Percentiles rank a stretch among this genome's conserved stretches.
These are phyloP conservation scores for Spialia ferax DNA, from an alignment of 2,888 invertebrate genomes.

Conservation along the genomic window DNA sequence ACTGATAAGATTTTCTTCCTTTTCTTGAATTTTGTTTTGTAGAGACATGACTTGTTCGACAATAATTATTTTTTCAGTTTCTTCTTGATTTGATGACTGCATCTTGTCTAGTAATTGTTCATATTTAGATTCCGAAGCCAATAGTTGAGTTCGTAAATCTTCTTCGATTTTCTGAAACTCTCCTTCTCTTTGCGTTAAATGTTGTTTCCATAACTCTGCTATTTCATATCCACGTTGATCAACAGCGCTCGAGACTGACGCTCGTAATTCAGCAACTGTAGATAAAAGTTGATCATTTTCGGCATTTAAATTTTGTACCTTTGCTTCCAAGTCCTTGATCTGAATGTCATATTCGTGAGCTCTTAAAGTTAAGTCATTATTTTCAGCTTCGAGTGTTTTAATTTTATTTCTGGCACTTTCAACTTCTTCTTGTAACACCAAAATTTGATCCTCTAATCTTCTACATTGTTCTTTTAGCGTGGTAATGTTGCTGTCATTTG, in stretches of 20 bases:
- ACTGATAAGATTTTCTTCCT: slow-evolving; percentile 72
- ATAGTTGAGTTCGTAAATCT: slow-evolving; percentile 82
- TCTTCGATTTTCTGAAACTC: slow-evolving; percentile 86
- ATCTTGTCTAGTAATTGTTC: slow-evolving; percentile 77
- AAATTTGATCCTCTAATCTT: slow-evolving; percentile 56
- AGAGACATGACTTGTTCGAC: slow-evolving; percentile 74
- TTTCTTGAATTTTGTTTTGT: slow-evolving; percentile 77
- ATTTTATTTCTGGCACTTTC: slow-evolving; percentile 75
- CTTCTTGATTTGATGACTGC: slow-evolving; percentile 78
- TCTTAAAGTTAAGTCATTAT: slow-evolving; percentile 54
- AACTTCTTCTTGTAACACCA: slow-evolving; percentile 47
- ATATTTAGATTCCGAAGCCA: slow-evolving; percentile 78
- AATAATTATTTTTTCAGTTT: slow-evolving; percentile 70
- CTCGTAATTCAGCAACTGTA: slow-evolving; percentile 76
- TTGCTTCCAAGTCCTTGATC: slow-evolving; percentile 65
- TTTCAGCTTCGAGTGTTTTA: slow-evolving; percentile 60
- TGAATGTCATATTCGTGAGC: slow-evolving; percentile 55
- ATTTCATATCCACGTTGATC: slow-evolving; percentile 90
- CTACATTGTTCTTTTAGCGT: slow-evolving; percentile 62
- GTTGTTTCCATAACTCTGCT: slow-evolving; percentile 90
- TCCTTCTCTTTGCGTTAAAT: slow-evolving; percentile 88
- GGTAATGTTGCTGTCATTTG: slow-evolving; percentile 45
- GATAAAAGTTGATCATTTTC: slow-evolving; percentile 79
- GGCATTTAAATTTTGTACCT: slow-evolving; percentile 69
- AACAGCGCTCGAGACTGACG: slow-evolving; percentile 82